phyloP scores from a whole-genome alignment of 2,797 vertebrate species.

The Pterois miles region DNA sequence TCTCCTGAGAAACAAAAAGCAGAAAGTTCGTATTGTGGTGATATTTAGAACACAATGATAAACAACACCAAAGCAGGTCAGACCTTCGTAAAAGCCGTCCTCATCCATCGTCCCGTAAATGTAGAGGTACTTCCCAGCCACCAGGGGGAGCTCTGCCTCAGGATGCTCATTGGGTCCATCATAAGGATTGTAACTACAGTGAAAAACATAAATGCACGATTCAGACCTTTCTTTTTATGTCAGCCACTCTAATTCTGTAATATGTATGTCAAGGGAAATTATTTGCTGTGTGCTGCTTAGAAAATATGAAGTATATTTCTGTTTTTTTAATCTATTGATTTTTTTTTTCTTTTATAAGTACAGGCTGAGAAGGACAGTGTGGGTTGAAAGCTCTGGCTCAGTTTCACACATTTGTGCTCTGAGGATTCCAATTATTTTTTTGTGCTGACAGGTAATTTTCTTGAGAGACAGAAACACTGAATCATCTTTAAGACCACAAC shows the following conservation, averaged over 20 bases:
- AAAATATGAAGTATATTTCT: conserved; percentile 17
- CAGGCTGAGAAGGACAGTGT: conserved; percentile 16
- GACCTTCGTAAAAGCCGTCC: conserved; percentile 99
- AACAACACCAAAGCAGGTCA: not conserved
- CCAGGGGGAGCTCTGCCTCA: conserved; percentile 96
- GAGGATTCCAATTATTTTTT: conserved; percentile 70
- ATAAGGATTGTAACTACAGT: conserved; percentile 95
- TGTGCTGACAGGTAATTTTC: conserved; percentile 71
- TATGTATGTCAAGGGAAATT: not conserved
- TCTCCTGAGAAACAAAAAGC: conserved; percentile 84
- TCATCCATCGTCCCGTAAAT: conserved; percentile 99
- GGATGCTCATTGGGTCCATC: conserved; percentile 99
- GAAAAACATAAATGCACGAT: conserved; percentile 13
- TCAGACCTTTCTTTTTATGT: not conserved
- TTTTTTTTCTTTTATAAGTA: conserved; percentile 9
- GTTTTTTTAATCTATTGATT: conserved; percentile 14
- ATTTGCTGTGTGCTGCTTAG: conserved; percentile 23
- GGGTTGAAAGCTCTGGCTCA: conserved; percentile 40
- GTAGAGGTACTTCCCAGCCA: conserved; percentile 97
- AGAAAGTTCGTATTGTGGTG: not conserved
- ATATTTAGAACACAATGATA: not conserved
- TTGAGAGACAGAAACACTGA: conserved; percentile 56
- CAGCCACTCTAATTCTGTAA: conserved; percentile 9
- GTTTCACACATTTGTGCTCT: conserved; percentile 59
- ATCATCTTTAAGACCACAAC: conserved; percentile 60